Conservation (phyloP, 2,888 invertebrate genomes). For the Hoplodrina blanda region DNA sequence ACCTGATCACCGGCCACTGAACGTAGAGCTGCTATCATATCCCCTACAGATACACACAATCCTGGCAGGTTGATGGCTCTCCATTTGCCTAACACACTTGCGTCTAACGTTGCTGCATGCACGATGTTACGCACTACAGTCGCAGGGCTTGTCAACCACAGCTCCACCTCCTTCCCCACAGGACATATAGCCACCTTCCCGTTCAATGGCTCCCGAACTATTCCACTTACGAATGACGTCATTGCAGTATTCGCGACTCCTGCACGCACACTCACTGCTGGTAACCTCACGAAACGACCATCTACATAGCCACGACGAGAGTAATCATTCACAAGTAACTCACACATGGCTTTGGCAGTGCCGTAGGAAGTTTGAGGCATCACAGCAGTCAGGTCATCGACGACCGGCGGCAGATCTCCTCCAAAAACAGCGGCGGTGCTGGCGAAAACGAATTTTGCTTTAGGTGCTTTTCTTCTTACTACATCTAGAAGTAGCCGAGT, state of each 20-base stretch:
- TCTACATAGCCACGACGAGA: slow-evolving; percentile 81
- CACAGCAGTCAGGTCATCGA: slow-evolving; percentile 76
- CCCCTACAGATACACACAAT: slow-evolving; percentile 73
- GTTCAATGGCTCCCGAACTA: slow-evolving; percentile 82
- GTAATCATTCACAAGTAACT: slow-evolving; percentile 83
- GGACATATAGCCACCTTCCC: slow-evolving; percentile 75
- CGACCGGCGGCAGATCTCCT: slow-evolving; percentile 72
- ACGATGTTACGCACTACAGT: slow-evolving; percentile 77
- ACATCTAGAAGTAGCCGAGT: slow-evolving; percentile 80
- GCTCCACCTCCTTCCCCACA: slow-evolving; percentile 71
- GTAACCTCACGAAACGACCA: slow-evolving; percentile 79
- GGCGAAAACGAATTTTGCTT: slow-evolving; percentile 76
- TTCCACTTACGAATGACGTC: slow-evolving; percentile 84
- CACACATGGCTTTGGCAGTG: slow-evolving; percentile 82
- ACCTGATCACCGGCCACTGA: slow-evolving; percentile 74
- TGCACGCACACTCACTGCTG: slow-evolving; percentile 83
- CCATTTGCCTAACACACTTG: slow-evolving; percentile 70
- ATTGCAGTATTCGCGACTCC: slow-evolving; percentile 82
- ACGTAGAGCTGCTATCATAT: slow-evolving; percentile 77
- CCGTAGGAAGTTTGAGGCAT: slow-evolving; percentile 84
- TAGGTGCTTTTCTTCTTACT: slow-evolving; percentile 70
- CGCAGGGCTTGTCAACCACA: slow-evolving; percentile 81
- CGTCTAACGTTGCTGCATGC: slow-evolving; percentile 73
- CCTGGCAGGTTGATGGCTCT: slow-evolving; percentile 81
- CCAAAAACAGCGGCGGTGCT: slow-evolving; percentile 83